phyloP scores from a whole-genome alignment of 2,797 vertebrate species.

The Bucorvus abyssinicus region DNA sequence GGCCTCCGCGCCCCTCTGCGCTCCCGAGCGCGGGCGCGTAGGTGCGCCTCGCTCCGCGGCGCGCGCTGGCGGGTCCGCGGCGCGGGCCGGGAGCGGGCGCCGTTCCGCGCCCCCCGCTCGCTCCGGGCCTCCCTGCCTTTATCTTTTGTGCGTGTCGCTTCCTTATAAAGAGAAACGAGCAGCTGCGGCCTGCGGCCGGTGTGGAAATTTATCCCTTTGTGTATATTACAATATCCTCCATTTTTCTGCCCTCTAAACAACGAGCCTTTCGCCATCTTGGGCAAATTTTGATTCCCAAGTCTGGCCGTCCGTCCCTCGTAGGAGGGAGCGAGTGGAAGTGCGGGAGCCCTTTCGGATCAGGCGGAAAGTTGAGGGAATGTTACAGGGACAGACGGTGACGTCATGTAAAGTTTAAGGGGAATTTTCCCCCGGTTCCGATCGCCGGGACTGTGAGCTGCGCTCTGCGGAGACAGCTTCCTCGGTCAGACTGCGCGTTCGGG shows the following conservation, averaged over 20 bases:
- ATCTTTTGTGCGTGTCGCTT: constrained; percentile 83
- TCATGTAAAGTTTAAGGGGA: constrained; percentile 82
- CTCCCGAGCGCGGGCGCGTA: not conserved
- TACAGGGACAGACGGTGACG: constrained; percentile 74
- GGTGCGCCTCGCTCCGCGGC: not conserved
- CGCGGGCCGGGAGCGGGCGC: not conserved
- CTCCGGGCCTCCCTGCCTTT: not conserved
- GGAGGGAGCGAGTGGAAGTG: not conserved
- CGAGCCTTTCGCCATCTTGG: constrained; percentile 99
- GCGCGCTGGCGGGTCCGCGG: not conserved
- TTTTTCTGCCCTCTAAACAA: constrained; percentile 98
- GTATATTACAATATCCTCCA: constrained; percentile 99
- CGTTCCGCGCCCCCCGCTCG: not conserved
- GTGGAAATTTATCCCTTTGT: constrained; percentile 98
- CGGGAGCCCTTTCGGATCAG: constrained; percentile 8
- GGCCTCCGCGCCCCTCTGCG: not conserved
- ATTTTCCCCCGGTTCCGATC: not conserved
- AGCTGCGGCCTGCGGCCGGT: constrained; percentile 86
- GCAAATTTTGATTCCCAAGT: constrained; percentile 85
- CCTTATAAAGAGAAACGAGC: constrained; percentile 80
- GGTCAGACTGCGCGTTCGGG: not conserved
- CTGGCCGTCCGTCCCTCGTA: not conserved
- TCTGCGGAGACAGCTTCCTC: not conserved
- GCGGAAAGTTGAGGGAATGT: constrained; percentile 82
- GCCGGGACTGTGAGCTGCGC: not conserved